A percentile compares a stretch with the other conserved stretches of the same genome.
Conservation (phyloP, 2,797 vertebrate genomes). For the Decapterus maruadsi region DNA sequence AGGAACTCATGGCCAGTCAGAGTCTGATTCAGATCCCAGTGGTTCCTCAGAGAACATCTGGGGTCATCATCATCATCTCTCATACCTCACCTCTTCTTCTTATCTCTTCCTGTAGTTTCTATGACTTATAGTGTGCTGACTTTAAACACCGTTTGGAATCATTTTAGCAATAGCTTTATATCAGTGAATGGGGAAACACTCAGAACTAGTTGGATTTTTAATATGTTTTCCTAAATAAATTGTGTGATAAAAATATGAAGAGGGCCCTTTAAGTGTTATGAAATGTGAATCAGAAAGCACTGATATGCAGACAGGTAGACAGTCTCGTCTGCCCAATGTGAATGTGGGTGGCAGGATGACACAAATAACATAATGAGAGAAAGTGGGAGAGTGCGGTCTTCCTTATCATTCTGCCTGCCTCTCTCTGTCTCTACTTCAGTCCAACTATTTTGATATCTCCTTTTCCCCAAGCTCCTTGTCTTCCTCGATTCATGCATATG, state of each 20-base stretch:
- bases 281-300: constrained; percentile 18
- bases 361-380: constrained; percentile 11
- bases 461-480: constrained; percentile 59
- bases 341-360: constrained; percentile 29
- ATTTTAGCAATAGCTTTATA: constrained; percentile 15
- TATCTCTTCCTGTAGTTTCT: constrained; percentile 55
- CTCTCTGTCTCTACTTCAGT: constrained; percentile 27
- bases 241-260: background rate
- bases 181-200: constrained; percentile 1
- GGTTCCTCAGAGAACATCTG: constrained; percentile 74
- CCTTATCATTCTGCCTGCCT: constrained; percentile 38
- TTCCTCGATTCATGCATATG: constrained; percentile 67
- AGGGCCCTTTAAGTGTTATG: constrained; percentile 6
- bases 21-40: constrained; percentile 77
- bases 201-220: background rate
- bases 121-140: constrained; percentile 60
- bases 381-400: constrained; percentile 6
- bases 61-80: constrained; percentile 74
- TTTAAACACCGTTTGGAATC: constrained; percentile 50
- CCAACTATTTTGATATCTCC: constrained; percentile 56
- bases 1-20: constrained; percentile 73
- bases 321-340: background rate
- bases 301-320: constrained; percentile 28
- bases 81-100: constrained; percentile 67
- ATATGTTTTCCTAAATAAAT: background rate